phyloP scores from a whole-genome alignment of 1,140 invertebrate species.

The Wasmannia auropunctata region DNA sequence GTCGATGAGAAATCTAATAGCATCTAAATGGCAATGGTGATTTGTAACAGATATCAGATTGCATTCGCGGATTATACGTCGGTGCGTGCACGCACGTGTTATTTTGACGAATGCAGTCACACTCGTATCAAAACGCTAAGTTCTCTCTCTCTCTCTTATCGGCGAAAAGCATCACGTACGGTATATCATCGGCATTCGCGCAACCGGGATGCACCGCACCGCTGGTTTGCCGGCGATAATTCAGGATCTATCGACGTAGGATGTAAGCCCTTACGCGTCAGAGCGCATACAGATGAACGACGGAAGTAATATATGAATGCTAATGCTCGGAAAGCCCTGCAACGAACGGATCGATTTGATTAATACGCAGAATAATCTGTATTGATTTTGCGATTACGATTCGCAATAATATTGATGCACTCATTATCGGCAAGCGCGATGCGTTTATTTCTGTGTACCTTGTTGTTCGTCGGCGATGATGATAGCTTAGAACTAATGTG shows the following conservation, averaged over 20 bases:
- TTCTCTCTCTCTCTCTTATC: background rate
- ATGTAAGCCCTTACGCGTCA: background rate
- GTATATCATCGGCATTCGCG: background rate
- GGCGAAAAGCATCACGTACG: background rate
- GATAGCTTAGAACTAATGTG: background rate
- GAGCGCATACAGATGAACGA: background rate
- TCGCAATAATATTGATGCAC: background rate
- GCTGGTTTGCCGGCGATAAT: constrained; percentile 1
- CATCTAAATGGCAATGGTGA: background rate
- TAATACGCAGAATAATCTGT: constrained; percentile 14
- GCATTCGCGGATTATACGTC: background rate
- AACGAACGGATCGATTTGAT: constrained; percentile 8
- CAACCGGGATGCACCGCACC: background rate
- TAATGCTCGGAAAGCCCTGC: background rate
- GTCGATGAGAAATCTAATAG: background rate
- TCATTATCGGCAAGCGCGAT: background rate
- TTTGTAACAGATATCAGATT: background rate
- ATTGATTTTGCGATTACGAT: constrained; percentile 9
- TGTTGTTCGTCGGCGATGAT: background rate
- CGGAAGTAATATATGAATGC: constrained; percentile 14
- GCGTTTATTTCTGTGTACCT: background rate
- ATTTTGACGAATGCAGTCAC: background rate
- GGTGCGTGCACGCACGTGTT: background rate
- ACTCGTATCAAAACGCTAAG: background rate
- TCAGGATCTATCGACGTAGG: constrained; percentile 8